Evolutionary conservation across 2,113 vertebrate species (phyloP).

Genomic region (Psilopogon haemacephalus): DNA sequence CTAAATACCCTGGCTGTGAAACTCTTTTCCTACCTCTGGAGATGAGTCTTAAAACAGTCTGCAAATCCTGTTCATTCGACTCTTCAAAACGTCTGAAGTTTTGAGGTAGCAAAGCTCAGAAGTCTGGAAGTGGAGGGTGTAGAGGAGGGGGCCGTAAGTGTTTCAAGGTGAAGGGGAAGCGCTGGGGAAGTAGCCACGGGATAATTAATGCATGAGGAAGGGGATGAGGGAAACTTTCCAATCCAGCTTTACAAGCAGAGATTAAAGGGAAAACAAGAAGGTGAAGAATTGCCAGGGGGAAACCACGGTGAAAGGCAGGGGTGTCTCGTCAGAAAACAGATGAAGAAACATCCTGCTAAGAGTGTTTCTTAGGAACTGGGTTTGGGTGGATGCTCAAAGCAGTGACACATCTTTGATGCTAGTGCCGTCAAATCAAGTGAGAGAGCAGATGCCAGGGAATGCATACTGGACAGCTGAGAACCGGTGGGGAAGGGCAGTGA

Average conservation of each 20-base stretch:
- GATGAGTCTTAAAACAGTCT: constrained; percentile 5
- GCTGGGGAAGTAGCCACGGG: not conserved
- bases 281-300: not conserved
- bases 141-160: not conserved
- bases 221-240: not conserved
- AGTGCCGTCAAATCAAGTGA: not conserved
- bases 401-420: not conserved
- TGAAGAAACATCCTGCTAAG: not conserved
- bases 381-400: not conserved
- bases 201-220: not conserved
- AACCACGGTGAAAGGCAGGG: not conserved
- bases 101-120: not conserved
- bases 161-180: not conserved
- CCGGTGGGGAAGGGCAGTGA: not conserved
- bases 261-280: not conserved
- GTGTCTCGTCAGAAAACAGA: not conserved
- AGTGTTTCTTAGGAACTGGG: not conserved
- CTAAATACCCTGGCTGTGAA: not conserved
- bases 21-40: not conserved
- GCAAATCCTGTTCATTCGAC: constrained; percentile 1
- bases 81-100: not conserved
- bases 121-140: not conserved
- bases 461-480: accelerated
- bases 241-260: not conserved
- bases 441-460: not conserved